Percentiles rank a stretch among this genome's conserved stretches.
Conservation (phyloP, 2,113 vertebrate species). For the Leucoraja erinaceus region DNA sequence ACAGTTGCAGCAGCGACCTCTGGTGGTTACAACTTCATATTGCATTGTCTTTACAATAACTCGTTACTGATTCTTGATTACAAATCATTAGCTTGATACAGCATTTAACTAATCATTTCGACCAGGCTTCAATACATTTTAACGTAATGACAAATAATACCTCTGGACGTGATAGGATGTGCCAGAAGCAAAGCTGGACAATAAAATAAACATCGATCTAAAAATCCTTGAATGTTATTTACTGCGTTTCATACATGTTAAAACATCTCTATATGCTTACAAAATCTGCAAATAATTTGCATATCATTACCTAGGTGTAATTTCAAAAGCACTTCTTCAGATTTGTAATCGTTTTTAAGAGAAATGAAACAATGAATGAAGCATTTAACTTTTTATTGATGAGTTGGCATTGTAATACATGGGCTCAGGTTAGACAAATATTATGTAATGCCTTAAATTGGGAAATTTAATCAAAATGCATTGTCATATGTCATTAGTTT, state of each 20-base stretch:
- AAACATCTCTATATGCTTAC: background rate
- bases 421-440: constrained; percentile 7
- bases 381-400: background rate
- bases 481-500: background rate
- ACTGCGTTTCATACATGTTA: background rate
- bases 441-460: background rate
- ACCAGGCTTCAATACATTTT: background rate
- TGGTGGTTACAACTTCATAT: background rate
- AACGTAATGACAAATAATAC: constrained; percentile 10
- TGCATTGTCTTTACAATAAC: background rate
- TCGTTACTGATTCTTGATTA: background rate
- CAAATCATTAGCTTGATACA: background rate
- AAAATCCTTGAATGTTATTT: constrained; percentile 19
- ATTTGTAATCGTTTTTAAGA: background rate
- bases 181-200: constrained; percentile 32
- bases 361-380: background rate
- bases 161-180: constrained; percentile 44
- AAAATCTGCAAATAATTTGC: constrained; percentile 25
- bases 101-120: background rate
- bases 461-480: constrained; percentile 8
- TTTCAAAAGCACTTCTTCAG: background rate
- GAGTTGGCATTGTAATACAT: background rate
- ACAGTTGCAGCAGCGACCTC: background rate
- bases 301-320: constrained; percentile 6
- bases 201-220: background rate